Percentiles rank a stretch among this genome's conserved stretches.
Conservation (phyloP, 2,797 vertebrate species). For the Parauchenoglanis ngamensis region DNA sequence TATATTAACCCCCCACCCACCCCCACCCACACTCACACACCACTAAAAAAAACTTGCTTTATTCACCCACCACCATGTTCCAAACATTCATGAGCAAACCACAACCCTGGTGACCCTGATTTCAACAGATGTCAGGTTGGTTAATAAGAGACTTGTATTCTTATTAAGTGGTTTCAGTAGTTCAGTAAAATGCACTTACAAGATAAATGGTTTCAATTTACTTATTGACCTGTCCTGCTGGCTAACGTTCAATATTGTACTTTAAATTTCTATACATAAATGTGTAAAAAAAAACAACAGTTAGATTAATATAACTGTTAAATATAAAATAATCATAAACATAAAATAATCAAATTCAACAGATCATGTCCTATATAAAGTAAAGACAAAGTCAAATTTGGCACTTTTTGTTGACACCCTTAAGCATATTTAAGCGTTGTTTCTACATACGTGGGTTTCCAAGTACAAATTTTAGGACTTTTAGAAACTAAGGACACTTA, state of each 20-base stretch:
- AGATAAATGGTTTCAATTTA: neutral
- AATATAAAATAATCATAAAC: no score
- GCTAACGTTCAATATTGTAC: neutral
- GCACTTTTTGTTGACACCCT: neutral
- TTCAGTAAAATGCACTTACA: neutral
- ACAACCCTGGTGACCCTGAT: neutral
- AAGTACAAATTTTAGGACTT: neutral
- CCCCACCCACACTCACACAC: no score
- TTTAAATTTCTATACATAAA: neutral
- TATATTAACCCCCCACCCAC: neutral
- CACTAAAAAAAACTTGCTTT: neutral
- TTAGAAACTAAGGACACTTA: neutral
- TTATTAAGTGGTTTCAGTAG: neutral
- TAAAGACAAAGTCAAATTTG: no score
- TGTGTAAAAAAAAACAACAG: neutral
- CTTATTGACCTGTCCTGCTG: no score
- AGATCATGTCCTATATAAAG: no score
- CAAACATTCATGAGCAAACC: neutral
- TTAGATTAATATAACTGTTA: no score
- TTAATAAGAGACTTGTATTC: neutral
- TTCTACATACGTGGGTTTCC: neutral
- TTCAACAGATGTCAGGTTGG: neutral
- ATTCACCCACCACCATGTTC: neutral
- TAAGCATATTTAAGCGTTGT: neutral
- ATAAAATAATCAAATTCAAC: no score